These are phyloP conservation scores for Tinea pellionella DNA, from an alignment of 2,888 invertebrate species.

Conservation along the genomic window DNA sequence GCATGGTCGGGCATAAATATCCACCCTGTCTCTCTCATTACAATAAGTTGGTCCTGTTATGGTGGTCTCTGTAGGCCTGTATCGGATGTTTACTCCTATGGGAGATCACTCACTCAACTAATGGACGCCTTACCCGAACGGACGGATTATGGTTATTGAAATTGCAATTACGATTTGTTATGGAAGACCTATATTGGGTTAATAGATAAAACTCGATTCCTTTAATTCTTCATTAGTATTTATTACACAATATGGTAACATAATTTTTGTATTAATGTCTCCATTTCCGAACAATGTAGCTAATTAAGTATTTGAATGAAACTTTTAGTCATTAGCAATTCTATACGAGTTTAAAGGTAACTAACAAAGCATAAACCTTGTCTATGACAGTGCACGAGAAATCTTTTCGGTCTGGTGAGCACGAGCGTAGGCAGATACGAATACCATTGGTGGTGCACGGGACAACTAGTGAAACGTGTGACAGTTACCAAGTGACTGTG, in stretches of 20 bases:
- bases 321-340: neutral
- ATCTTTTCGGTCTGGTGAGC: conserved; percentile 49
- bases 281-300: no score
- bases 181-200: neutral
- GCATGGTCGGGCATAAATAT: conserved; percentile 63
- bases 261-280: no score
- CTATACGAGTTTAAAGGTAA: neutral
- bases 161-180: neutral
- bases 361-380: conserved; percentile 17
- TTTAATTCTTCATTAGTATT: neutral
- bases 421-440: conserved; percentile 21
- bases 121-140: conserved; percentile 54
- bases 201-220: neutral
- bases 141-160: conserved; percentile 13
- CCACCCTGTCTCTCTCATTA: conserved; percentile 59
- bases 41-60: conserved; percentile 49
- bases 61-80: conserved; percentile 46
- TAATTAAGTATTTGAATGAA: neutral
- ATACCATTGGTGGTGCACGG: neutral
- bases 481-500: conserved; percentile 42
- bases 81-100: conserved; percentile 46
- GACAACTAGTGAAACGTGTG: conserved; percentile 35
- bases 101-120: conserved; percentile 54
- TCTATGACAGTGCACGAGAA: conserved; percentile 29
- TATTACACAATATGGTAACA: neutral